These are phyloP conservation scores for Tenrec ecaudatus DNA, from an alignment of 2,113 vertebrate species.

Conservation along the genomic window DNA sequence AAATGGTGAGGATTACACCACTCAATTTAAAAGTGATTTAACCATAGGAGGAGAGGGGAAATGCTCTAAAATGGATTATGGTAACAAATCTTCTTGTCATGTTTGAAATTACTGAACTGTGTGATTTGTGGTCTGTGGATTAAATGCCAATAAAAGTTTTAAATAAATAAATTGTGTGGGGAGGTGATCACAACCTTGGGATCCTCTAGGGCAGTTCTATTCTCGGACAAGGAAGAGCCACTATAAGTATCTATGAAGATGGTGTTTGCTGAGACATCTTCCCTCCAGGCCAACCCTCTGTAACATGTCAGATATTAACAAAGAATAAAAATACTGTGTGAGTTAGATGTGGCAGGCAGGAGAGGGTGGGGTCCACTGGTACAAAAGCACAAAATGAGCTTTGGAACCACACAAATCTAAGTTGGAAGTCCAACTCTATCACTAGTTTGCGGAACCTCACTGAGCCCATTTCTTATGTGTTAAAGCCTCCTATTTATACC, in stretches of 20 bases:
- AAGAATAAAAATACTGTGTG: not conserved
- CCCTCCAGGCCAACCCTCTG: not conserved
- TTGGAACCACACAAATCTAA: conserved; percentile 37
- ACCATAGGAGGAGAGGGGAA: too few relatives aligned
- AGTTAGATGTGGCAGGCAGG: not conserved
- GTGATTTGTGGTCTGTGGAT: too few relatives aligned
- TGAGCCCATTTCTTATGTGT: not conserved
- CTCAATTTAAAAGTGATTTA: too few relatives aligned
- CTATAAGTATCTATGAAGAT: not conserved
- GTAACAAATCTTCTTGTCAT: too few relatives aligned
- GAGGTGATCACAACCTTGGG: too few relatives aligned
- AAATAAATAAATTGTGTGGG: too few relatives aligned
- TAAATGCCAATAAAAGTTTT: too few relatives aligned
- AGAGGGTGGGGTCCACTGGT: not conserved
- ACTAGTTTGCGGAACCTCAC: conserved; percentile 16
- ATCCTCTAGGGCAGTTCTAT: not conserved
- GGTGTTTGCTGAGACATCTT: not conserved
- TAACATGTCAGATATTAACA: conserved; percentile 8
- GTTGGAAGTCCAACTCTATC: conserved; percentile 22
- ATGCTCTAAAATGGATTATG: too few relatives aligned
- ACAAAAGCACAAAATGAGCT: not conserved
- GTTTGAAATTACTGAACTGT: too few relatives aligned
- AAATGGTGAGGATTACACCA: too few relatives aligned
- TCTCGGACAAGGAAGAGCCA: conserved; percentile 6
- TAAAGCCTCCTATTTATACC: not conserved